phyloP scores from a whole-genome alignment of 2,797 vertebrate genomes.

The Gouania willdenowi region DNA sequence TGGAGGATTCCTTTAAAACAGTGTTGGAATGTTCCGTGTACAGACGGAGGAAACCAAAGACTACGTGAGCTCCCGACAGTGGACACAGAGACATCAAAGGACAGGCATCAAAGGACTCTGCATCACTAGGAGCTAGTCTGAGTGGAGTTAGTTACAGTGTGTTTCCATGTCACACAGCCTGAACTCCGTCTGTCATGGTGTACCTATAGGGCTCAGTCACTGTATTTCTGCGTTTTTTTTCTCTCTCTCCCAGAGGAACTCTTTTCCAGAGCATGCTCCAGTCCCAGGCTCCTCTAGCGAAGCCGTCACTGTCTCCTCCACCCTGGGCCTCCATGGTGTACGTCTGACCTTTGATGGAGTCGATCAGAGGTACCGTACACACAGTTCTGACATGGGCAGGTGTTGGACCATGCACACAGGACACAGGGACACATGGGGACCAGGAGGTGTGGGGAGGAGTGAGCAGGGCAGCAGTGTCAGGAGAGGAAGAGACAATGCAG shows the following conservation, averaged over 20 bases:
- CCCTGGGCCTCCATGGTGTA: constrained; percentile 88
- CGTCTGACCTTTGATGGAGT: constrained; percentile 92
- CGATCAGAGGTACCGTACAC: constrained; percentile 96
- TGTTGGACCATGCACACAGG: constrained; percentile 33
- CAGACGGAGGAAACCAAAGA: no score
- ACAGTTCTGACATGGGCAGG: constrained; percentile 83
- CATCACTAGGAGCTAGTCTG: no score
- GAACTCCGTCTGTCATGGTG: no score
- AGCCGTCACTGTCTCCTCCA: constrained; percentile 93
- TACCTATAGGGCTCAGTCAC: constrained; percentile 99
- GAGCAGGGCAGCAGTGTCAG: constrained; percentile 7
- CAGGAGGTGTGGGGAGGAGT: not conserved
- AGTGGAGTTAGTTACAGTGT: no score
- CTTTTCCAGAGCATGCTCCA: constrained; percentile 99
- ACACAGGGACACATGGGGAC: constrained; percentile 14
- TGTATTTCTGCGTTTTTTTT: constrained; percentile 90
- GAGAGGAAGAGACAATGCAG: constrained; percentile 15
- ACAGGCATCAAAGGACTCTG: no score
- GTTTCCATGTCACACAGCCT: no score
- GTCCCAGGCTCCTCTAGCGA: constrained; percentile 98
- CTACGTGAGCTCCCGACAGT: no score
- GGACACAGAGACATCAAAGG: no score
- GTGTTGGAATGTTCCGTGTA: no score
- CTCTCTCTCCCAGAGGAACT: constrained; percentile 86
- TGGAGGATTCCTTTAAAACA: no score